Evolutionary conservation across 2,888 invertebrate genomes (phyloP).

Genomic region (Seira musarum): DNA sequence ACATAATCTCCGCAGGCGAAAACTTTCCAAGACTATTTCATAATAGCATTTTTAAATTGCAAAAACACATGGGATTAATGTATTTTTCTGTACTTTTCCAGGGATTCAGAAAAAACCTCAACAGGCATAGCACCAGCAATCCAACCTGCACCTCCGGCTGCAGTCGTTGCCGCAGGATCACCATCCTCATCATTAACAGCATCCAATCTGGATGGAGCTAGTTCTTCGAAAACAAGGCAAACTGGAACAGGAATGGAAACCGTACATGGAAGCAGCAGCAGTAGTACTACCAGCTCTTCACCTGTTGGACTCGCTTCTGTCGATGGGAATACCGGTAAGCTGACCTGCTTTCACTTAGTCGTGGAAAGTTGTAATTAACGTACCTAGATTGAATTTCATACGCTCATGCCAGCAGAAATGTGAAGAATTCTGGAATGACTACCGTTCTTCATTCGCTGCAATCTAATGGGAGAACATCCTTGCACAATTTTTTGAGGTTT

Average conservation of each 20-base stretch:
- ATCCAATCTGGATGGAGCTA: slow-evolving; percentile 11
- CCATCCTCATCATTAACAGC: slow-evolving; percentile 20
- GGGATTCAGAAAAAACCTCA: slow-evolving; percentile 44
- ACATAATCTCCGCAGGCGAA: not conserved
- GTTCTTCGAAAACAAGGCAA: slow-evolving; percentile 42
- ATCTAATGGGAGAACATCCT: too few species aligned
- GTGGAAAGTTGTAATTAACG: too few species aligned
- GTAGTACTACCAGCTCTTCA: slow-evolving; percentile 16
- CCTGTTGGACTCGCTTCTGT: slow-evolving; percentile 50
- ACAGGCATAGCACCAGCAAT: too few species aligned
- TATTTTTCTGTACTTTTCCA: slow-evolving; percentile 1
- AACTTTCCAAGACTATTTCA: not conserved
- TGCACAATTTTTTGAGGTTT: too few species aligned
- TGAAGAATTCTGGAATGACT: too few species aligned
- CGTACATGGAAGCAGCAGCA: slow-evolving; percentile 23
- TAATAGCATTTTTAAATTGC: slow-evolving; percentile 14
- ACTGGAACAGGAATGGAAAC: slow-evolving; percentile 28
- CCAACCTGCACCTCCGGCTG: slow-evolving; percentile 25
- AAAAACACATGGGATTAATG: slow-evolving; percentile 12
- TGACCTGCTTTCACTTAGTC: too few species aligned
- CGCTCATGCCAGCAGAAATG: too few species aligned
- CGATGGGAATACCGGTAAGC: slow-evolving; percentile 39
- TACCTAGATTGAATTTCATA: too few species aligned
- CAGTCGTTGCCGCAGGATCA: slow-evolving; percentile 22
- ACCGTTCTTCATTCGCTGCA: too few species aligned